Percentiles rank a stretch among this genome's conserved stretches.
phyloP scores from a whole-genome alignment of 30 jellyfish, hydroid and myxozoan genomes.

The Haliclystus octoradiatus region DNA sequence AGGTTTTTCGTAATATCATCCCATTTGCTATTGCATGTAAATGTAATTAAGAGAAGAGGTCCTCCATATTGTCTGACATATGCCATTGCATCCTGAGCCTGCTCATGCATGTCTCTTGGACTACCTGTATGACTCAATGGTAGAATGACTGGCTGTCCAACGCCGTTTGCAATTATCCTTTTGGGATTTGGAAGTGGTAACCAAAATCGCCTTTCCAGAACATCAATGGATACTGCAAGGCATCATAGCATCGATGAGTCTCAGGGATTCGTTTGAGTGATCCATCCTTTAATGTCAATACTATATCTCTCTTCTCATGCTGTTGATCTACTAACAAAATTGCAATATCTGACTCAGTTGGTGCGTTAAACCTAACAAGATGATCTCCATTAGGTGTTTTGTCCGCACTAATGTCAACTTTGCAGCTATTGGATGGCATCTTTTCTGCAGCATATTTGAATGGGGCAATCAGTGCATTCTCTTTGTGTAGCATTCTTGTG shows the following conservation, averaged over 20 bases:
- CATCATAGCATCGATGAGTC: constrained; percentile 16
- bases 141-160: not conserved
- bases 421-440: constrained; percentile 4
- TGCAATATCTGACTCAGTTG: constrained; percentile 1
- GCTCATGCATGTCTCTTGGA: constrained; percentile 5
- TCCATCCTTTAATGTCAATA: not conserved
- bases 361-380: not conserved
- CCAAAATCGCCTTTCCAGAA: constrained; percentile 17
- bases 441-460: constrained; percentile 2
- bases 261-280: constrained; percentile 1
- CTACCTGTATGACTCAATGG: constrained; percentile 1
- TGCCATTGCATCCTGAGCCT: constrained; percentile 4
- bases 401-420: constrained; percentile 13
- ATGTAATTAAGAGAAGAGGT: constrained; percentile 5
- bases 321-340: too few relatives aligned
- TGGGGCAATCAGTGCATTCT: not conserved
- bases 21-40: constrained; percentile 12
- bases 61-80: constrained; percentile 2
- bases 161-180: constrained; percentile 1
- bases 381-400: constrained; percentile 15
- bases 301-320: too few relatives aligned
- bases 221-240: constrained; percentile 8
- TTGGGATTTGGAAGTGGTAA: constrained; percentile 8
- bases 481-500: not conserved
- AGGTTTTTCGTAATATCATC: constrained; percentile 1